phyloP scores from a whole-genome alignment of 2,113 vertebrate species.

The Physeter macrocephalus region DNA sequence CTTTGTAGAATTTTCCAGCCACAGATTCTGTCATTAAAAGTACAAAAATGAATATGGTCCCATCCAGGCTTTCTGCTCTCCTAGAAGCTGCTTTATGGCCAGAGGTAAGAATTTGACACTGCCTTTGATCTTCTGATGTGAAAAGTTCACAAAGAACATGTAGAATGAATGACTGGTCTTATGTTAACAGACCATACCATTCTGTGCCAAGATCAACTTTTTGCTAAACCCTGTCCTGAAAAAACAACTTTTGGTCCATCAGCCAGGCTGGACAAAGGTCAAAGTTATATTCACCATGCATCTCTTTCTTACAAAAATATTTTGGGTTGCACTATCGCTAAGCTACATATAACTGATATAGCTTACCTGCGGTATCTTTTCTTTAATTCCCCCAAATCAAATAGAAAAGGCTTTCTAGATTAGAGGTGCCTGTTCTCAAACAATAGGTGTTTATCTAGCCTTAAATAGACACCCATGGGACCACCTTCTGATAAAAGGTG shows the following conservation, averaged over 20 bases:
- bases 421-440: not conserved
- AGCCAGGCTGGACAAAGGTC: not conserved
- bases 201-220: not conserved
- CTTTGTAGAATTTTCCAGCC: not conserved
- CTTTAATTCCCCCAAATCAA: not conserved
- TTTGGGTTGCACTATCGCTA: not conserved
- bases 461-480: not conserved
- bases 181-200: not conserved
- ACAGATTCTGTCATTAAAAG: not conserved
- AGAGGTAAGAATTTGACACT: not conserved
- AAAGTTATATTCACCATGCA: not conserved
- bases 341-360: not conserved
- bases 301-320: not conserved
- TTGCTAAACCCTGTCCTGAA: not conserved
- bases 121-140: not conserved
- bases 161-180: not conserved
- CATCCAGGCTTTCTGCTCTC: not conserved
- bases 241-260: not conserved
- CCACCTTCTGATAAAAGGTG: not conserved
- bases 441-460: not conserved
- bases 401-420: not conserved
- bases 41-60: not conserved
- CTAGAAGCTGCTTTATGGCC: not conserved
- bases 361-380: not conserved
- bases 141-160: not conserved